Conservation (phyloP, 2,888 invertebrate genomes). For the Chloroclysta siterata region DNA sequence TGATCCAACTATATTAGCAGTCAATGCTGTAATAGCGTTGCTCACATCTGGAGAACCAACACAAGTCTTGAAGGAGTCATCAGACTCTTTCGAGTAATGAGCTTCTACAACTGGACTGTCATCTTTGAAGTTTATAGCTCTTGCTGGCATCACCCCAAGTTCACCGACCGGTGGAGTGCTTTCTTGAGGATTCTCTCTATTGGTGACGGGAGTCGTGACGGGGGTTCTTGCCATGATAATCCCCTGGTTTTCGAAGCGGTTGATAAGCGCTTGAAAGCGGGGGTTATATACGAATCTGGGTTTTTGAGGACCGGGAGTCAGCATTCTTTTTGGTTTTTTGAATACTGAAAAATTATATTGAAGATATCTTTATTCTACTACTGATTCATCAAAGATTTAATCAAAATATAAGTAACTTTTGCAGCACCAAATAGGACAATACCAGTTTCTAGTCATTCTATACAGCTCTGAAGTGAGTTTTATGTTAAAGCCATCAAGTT, state of each 20-base stretch:
- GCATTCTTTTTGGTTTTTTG: constrained; percentile 76
- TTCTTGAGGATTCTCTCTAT: constrained; percentile 60
- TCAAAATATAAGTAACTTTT: too few relatives aligned
- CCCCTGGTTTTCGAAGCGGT: constrained; percentile 73
- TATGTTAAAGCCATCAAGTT: too few relatives aligned
- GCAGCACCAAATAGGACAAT: too few relatives aligned
- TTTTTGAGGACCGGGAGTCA: constrained; percentile 77
- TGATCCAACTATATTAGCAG: constrained; percentile 72
- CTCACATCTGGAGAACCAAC: constrained; percentile 62
- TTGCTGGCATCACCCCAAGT: constrained; percentile 63
- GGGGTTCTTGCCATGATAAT: constrained; percentile 68
- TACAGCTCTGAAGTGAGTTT: too few relatives aligned
- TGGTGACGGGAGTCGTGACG: constrained; percentile 57
- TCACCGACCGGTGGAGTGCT: constrained; percentile 71
- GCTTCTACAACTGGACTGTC: constrained; percentile 68
- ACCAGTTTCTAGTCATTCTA: too few relatives aligned
- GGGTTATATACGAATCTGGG: constrained; percentile 68
- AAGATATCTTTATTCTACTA: too few relatives aligned
- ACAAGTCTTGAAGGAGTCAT: constrained; percentile 74
- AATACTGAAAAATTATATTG: constrained; percentile 59
- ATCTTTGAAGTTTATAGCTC: constrained; percentile 80
- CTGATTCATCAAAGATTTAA: too few relatives aligned
- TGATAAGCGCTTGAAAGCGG: constrained; percentile 77
- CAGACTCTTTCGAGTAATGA: constrained; percentile 64
- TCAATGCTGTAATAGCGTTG: constrained; percentile 68